Conservation (phyloP, 2,113 vertebrate genomes). For the Antennarius striatus region DNA sequence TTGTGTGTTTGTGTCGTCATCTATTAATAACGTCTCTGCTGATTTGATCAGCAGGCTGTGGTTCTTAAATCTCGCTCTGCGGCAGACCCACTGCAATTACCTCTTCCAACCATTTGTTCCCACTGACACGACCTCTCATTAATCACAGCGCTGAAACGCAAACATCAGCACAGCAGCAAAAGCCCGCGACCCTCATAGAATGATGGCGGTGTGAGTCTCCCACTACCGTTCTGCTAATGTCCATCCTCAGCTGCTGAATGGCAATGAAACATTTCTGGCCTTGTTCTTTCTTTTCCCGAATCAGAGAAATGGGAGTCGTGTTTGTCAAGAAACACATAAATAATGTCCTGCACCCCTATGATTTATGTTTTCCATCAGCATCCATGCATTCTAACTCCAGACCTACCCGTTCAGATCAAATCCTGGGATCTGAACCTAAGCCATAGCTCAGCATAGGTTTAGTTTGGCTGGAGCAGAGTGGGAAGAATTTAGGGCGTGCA, state of each 20-base stretch:
- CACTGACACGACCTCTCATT: conserved; percentile 46
- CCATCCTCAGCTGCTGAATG: neutral
- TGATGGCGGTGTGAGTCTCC: neutral
- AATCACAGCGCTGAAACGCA: conserved; percentile 47
- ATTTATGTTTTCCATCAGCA: conserved; percentile 17
- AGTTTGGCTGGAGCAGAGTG: conserved; percentile 12
- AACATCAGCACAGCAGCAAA: conserved; percentile 33
- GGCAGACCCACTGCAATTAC: conserved; percentile 50
- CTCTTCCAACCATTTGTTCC: conserved; percentile 36
- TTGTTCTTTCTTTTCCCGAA: neutral
- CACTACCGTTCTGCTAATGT: neutral
- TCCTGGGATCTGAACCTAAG: neutral
- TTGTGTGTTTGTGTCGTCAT: conserved; percentile 4
- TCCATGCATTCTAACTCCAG: conserved; percentile 1
- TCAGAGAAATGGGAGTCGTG: neutral
- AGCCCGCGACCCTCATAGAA: neutral
- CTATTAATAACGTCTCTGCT: conserved; percentile 31
- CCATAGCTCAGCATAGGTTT: conserved; percentile 18
- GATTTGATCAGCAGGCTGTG: conserved; percentile 33
- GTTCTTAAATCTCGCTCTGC: conserved; percentile 34
- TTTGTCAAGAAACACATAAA: neutral
- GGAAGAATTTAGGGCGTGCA: no score
- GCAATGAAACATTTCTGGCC: neutral
- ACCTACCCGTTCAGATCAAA: conserved; percentile 6
- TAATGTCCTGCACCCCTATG: neutral